Evolutionary conservation across 2,797 vertebrate genomes (phyloP), one percentile per base, ranked within the genome.

Genomic region (Gambusia yucatana): DNA sequence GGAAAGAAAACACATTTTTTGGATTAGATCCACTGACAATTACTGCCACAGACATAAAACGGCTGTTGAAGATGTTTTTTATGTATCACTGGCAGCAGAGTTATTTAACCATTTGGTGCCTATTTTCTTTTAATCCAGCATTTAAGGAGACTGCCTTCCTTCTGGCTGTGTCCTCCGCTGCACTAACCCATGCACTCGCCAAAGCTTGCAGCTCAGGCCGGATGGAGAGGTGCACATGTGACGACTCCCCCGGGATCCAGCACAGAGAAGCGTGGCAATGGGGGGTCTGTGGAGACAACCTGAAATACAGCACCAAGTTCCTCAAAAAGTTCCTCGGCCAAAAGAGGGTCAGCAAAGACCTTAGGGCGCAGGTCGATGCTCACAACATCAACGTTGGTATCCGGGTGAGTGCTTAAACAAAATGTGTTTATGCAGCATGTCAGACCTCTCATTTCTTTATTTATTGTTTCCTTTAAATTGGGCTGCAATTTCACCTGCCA

Each of bases 91-190:
- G 67, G 41, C 67, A 55, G 13, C 33, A 33, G 25, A 63, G 3
- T 41, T 65, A 67, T 52, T 63, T 25, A 65, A 71, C 77, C 44
- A n/a, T 79, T 72, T 77, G 41, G n/a, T 86, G 46, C 52, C 9
- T 55, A 81, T 11, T 81, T 74, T 78, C 30, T 70, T 87, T 11
- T 77, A 8, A 72, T 1, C 63, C 93, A 99, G 98, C 98, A 25
- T 99, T 99, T 89, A 99, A 98, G 94, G 98, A 99, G 92, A 99
- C 98, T 0, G 97, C 98, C 36, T 99, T 99, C 92, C 96, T 99
- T 39, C 96, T 97, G 4, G 98, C 98, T 0, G 96, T 99, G 89
- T 99, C 98, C 16, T 95, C 98, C 0, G 98, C 98, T 0, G 98
- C 98, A 0, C 91, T 99, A 77, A 98, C 98, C 1, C 98, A 99